Percentiles rank a stretch among this genome's conserved stretches.
phyloP scores from a whole-genome alignment of 2,113 vertebrate genomes.

The Megaceryle maxima region DNA sequence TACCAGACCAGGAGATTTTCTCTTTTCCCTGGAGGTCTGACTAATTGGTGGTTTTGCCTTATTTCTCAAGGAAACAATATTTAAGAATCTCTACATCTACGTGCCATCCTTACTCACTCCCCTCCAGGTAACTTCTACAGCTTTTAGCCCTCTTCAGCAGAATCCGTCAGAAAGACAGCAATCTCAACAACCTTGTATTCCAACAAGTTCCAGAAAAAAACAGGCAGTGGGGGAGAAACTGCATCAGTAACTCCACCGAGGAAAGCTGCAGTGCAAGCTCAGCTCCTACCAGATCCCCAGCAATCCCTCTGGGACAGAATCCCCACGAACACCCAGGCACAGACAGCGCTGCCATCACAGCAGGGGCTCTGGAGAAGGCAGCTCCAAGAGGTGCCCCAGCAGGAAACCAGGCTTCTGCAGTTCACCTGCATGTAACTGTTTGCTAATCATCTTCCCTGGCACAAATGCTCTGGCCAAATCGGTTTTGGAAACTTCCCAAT shows the following conservation, averaged over 20 bases:
- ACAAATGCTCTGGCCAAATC: background rate
- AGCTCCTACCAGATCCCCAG: background rate
- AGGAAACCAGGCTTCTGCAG: background rate
- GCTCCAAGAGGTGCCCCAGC: background rate
- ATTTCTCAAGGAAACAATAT: background rate
- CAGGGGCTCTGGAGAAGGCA: background rate
- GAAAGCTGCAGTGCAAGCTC: background rate
- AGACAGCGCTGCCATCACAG: rapidly evolving
- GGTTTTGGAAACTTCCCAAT: background rate
- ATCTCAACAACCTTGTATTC: rapidly evolving
- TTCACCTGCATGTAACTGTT: background rate
- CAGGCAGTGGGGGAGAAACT: background rate
- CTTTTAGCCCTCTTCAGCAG: background rate
- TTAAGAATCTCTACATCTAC: background rate
- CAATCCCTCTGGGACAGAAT: background rate
- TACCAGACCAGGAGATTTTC: background rate
- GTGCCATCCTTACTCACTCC: background rate
- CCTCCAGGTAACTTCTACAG: background rate
- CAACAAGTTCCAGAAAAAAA: background rate
- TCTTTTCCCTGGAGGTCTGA: background rate
- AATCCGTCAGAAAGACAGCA: background rate
- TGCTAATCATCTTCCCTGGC: background rate
- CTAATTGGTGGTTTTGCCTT: background rate
- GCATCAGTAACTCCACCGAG: rapidly evolving
- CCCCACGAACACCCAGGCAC: rapidly evolving